These are phyloP conservation scores for Kryphioiulus occultus DNA, from an alignment of 2,888 invertebrate genomes.

Conservation along the genomic window DNA sequence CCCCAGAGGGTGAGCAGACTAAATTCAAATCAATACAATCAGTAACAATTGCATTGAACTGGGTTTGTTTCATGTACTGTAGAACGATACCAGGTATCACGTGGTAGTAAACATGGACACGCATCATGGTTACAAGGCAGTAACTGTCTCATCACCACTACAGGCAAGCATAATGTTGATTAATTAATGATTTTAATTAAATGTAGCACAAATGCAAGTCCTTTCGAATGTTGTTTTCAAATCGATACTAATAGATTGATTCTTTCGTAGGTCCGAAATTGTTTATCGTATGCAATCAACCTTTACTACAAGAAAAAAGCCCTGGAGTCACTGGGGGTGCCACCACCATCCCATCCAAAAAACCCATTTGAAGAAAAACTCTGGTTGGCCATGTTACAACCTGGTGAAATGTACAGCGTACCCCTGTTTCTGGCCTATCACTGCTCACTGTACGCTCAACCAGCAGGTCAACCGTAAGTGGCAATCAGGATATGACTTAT, in stretches of 20 bases:
- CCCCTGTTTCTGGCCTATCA: constrained; percentile 83
- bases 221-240: no score
- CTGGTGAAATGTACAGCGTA: constrained; percentile 76
- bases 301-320: constrained; percentile 77
- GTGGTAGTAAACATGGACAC: constrained; percentile 73
- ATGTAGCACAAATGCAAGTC: no score
- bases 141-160: constrained; percentile 76
- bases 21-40: background rate
- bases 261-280: constrained; percentile 72
- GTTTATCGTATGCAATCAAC: constrained; percentile 78
- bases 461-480: constrained; percentile 77
- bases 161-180: constrained; percentile 67
- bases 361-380: constrained; percentile 80
- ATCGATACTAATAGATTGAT: no score
- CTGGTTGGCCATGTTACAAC: constrained; percentile 75
- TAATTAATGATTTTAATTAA: background rate
- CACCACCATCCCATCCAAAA: constrained; percentile 60
- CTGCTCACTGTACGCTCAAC: constrained; percentile 77
- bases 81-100: constrained; percentile 71
- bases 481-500: no score
- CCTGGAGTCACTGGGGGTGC: constrained; percentile 69
- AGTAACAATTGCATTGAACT: background rate
- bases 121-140: constrained; percentile 69
- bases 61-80: constrained; percentile 52
- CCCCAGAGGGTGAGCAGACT: constrained; percentile 60